These are phyloP conservation scores for Procavia capensis DNA, from an alignment of 2,113 vertebrate genomes.

Conservation along the genomic window DNA sequence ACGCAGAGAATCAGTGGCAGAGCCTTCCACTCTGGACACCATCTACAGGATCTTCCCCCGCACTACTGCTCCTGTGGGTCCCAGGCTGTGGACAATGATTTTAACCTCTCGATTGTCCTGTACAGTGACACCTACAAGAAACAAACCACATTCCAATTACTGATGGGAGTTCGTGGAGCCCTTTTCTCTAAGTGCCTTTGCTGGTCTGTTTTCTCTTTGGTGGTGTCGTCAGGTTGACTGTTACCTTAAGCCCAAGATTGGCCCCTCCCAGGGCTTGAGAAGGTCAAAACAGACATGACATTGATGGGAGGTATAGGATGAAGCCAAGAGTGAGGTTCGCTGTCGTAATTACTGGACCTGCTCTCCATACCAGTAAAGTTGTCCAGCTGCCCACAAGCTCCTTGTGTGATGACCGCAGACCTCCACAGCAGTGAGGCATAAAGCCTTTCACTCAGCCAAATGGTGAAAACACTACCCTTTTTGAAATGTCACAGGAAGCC, in stretches of 20 bases:
- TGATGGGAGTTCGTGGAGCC: not conserved
- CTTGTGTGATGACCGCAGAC: not conserved
- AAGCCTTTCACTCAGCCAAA: constrained; percentile 33
- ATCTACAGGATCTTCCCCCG: not conserved
- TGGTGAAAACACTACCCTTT: constrained; percentile 67
- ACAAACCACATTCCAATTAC: not conserved
- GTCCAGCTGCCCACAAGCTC: not conserved
- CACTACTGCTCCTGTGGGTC: not conserved
- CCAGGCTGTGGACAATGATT: not conserved
- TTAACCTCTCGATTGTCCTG: not conserved
- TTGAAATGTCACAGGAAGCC: constrained; percentile 49
- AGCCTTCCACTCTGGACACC: not conserved
- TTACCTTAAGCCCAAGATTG: not conserved
- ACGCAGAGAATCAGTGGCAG: not conserved
- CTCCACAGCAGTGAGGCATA: constrained; percentile 24
- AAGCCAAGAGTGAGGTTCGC: not conserved
- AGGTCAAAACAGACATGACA: not conserved
- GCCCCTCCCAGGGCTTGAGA: not conserved
- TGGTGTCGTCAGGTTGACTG: not conserved
- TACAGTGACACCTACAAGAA: not conserved
- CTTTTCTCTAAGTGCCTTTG: not conserved
- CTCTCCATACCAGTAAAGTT: not conserved
- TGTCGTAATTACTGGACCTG: not conserved
- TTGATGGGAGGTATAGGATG: not conserved
- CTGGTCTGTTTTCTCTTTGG: not conserved